A percentile compares a stretch with the other conserved stretches of the same genome.
Evolutionary conservation across 2,113 vertebrate genomes (phyloP).

Genomic region (Xerus inauris): DNA sequence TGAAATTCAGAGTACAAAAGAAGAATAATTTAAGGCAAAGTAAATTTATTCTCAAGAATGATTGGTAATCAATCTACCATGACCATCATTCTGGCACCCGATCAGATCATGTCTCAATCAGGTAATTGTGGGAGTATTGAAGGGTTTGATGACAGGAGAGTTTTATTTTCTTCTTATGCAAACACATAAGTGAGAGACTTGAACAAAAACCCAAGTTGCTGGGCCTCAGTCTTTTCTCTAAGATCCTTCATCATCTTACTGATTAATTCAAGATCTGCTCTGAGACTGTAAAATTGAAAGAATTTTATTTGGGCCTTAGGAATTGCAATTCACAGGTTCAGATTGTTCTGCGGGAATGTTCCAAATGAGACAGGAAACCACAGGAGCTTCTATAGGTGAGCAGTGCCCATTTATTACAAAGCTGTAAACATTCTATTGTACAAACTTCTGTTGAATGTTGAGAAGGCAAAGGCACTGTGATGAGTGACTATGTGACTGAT

Average conservation of each 20-base stretch:
- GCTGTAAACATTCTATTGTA: background rate
- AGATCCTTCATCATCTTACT: background rate
- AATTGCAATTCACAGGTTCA: background rate
- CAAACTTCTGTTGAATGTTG: background rate
- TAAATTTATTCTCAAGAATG: background rate
- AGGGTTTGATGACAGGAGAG: background rate
- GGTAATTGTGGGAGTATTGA: background rate
- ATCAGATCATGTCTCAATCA: background rate
- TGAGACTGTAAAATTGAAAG: background rate
- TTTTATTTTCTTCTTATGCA: conserved; percentile 1
- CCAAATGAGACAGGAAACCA: background rate
- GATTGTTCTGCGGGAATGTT: background rate
- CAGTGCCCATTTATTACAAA: background rate
- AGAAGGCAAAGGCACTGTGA: background rate
- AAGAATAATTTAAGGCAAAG: background rate
- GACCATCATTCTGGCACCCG: background rate
- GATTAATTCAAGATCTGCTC: background rate
- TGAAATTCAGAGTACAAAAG: background rate
- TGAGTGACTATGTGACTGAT: background rate
- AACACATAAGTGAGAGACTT: background rate
- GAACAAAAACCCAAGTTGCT: background rate
- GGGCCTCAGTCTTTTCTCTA: background rate
- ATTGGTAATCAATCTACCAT: background rate
- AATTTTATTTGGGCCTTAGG: background rate
- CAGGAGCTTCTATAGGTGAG: background rate